A percentile compares a stretch with the other conserved stretches of the same genome.
Evolutionary conservation across 2,113 vertebrate species (phyloP).

Genomic region (Ceyx cyanopectus): DNA sequence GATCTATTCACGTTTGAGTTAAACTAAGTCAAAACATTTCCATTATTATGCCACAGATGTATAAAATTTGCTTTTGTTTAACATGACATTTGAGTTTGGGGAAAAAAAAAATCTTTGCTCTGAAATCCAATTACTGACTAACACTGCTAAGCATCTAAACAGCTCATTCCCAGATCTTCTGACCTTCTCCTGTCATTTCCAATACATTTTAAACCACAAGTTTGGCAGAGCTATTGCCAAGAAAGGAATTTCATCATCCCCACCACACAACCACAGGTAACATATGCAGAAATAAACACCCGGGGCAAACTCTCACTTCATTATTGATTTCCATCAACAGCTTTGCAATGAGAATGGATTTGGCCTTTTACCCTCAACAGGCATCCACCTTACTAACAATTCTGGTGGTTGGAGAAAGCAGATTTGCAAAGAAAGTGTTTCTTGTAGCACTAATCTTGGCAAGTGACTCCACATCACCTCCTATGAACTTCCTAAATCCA

Average conservation of each 20-base stretch:
- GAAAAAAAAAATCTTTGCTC: constrained; percentile 11
- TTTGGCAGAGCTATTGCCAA: not conserved
- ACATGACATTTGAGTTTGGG: not conserved
- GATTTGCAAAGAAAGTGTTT: not conserved
- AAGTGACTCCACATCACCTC: not conserved
- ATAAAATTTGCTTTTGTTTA: not conserved
- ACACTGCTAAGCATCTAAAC: not conserved
- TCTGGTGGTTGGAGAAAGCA: not conserved
- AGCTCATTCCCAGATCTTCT: not conserved
- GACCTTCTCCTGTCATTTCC: not conserved
- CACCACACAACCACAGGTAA: not conserved
- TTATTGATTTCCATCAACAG: not conserved
- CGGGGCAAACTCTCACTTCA: not conserved
- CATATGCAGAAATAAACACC: not conserved
- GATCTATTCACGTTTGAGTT: not conserved
- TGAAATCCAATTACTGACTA: constrained; percentile 15
- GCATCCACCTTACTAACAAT: not conserved
- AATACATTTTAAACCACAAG: not conserved
- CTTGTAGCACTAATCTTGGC: not conserved
- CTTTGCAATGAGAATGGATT: not conserved
- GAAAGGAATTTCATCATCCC: not conserved
- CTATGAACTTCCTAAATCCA: not conserved
- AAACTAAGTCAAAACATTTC: not conserved
- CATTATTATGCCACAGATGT: not conserved
- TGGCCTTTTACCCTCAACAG: not conserved